A percentile compares a stretch with the other conserved stretches of the same genome.
These are phyloP conservation scores for Crotalus helleri DNA, from an alignment of 2,113 vertebrate genomes.

Conservation along the genomic window DNA sequence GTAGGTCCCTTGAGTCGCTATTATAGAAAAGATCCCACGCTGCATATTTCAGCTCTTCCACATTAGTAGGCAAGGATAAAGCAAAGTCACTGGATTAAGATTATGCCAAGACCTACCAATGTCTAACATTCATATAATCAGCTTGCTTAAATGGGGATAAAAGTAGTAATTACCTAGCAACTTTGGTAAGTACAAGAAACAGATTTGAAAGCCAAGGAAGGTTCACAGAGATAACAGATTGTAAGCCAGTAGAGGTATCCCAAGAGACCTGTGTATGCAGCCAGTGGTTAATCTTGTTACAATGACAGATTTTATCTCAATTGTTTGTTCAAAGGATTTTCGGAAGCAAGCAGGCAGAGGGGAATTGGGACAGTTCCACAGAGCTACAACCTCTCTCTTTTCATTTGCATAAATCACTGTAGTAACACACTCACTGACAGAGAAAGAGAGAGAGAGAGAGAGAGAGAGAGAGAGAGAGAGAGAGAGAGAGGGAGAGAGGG, in stretches of 20 bases:
- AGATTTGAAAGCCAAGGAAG: conserved; percentile 8
- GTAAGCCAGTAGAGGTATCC: conserved; percentile 13
- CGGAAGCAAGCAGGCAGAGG: conserved; percentile 13
- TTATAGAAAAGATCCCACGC: conserved; percentile 45
- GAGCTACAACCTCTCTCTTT: background rate
- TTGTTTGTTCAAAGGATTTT: conserved; percentile 32
- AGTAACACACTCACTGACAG: background rate
- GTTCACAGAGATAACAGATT: conserved; percentile 20
- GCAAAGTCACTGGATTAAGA: conserved; percentile 51
- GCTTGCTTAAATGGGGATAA: conserved; percentile 55
- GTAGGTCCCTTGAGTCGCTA: conserved; percentile 39
- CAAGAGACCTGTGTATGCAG: conserved; percentile 25
- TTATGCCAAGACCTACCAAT: conserved; percentile 24
- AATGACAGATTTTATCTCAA: conserved; percentile 30
- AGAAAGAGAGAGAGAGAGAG: too few species aligned
- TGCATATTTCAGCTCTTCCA: conserved; percentile 36
- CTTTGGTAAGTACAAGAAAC: conserved; percentile 25
- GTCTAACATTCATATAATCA: conserved; percentile 41
- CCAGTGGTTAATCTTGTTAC: conserved; percentile 21
- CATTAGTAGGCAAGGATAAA: conserved; percentile 43
- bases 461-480: too few species aligned
- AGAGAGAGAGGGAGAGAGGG: too few species aligned
- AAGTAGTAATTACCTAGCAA: conserved; percentile 42
- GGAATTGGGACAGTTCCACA: conserved; percentile 16
- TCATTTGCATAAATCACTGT: conserved; percentile 17